phyloP scores from a whole-genome alignment of 2,797 vertebrate genomes.

The Clarias pachynema region DNA sequence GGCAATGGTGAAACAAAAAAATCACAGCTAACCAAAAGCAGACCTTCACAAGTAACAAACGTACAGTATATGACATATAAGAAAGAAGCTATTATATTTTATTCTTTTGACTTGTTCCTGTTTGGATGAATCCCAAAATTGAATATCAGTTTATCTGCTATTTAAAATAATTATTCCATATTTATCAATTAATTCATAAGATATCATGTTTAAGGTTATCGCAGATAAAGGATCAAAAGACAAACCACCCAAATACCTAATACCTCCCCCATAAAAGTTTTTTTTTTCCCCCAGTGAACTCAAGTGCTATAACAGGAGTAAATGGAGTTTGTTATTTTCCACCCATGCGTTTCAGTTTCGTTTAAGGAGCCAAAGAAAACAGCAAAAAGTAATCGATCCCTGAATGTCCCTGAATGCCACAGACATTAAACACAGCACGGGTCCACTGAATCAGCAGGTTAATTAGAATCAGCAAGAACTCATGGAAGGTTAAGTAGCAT shows the following conservation, averaged over 20 bases:
- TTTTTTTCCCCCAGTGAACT: neutral
- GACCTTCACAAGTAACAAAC: neutral
- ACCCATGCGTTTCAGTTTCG: neutral
- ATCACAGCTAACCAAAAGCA: neutral
- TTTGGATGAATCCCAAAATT: neutral
- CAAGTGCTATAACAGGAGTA: neutral
- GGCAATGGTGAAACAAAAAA: neutral
- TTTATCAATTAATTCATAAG: neutral
- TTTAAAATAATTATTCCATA: neutral
- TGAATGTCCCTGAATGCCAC: constrained; percentile 39
- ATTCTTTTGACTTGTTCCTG: neutral
- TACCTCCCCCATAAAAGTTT: too few relatives aligned
- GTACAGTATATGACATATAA: neutral
- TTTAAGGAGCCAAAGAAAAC: neutral
- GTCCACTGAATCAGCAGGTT: constrained; percentile 7
- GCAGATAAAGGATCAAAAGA: neutral
- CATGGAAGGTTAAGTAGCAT: constrained; percentile 12
- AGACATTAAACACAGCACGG: constrained; percentile 23
- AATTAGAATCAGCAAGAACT: constrained; percentile 6
- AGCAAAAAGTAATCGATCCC: constrained; percentile 31
- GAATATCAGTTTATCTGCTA: neutral
- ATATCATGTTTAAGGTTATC: neutral
- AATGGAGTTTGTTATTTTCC: neutral
- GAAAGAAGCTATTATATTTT: neutral
- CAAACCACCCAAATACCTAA: neutral